These are phyloP conservation scores for Hemichromis elongatus DNA, from an alignment of 2,113 vertebrate species.

Conservation along the genomic window DNA sequence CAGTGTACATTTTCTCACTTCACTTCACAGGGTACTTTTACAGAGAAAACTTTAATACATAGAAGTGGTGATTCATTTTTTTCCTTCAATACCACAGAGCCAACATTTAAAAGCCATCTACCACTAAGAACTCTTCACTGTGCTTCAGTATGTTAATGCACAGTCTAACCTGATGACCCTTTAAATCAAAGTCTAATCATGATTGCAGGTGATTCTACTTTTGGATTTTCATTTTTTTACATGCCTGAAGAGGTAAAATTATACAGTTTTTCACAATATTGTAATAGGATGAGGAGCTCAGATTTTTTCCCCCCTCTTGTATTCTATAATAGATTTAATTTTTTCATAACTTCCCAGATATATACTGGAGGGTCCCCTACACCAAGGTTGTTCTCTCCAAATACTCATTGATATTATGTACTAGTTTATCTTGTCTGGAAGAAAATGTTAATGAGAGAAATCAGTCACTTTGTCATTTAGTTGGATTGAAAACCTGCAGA, in stretches of 20 bases:
- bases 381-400: not conserved
- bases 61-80: conserved; percentile 1
- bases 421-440: not conserved
- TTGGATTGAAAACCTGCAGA: conserved; percentile 13
- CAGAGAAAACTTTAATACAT: not conserved
- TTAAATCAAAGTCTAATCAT: conserved; percentile 8
- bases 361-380: not conserved
- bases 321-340: not conserved
- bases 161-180: conserved; percentile 1
- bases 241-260: not conserved
- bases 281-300: rapidly evolving
- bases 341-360: not conserved
- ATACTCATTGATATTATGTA: not conserved
- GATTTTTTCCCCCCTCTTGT: not conserved
- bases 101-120: conserved; percentile 4
- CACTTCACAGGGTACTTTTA: conserved; percentile 2
- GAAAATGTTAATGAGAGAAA: conserved; percentile 8
- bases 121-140: conserved; percentile 13
- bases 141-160: conserved; percentile 4
- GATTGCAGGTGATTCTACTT: not conserved
- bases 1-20: not conserved
- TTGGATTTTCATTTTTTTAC: not conserved
- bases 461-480: not conserved
- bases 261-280: not conserved
- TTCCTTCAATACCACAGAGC: not conserved